Base-by-base conservation (phyloP, 2,888 invertebrate genomes). In the Acrobasis consociella region DNA sequence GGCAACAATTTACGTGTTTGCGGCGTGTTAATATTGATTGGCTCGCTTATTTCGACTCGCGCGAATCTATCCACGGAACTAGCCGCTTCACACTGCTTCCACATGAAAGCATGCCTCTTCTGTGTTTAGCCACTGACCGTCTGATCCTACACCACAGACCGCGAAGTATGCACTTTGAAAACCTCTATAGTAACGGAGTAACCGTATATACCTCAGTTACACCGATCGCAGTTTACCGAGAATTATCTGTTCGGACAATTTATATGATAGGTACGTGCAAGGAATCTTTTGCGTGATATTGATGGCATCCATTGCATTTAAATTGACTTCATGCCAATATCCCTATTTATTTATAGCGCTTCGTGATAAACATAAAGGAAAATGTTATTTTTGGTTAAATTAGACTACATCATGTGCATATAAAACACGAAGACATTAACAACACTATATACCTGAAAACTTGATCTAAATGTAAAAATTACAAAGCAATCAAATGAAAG, bases 1-100 rank as follows among this genome's bases (percentile, higher is more conserved):
- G 91, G 91, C 91, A 91, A 92, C 91, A 91, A 91, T 92, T 92
- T 91, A 91, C 92, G 91, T 91, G 92, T 91, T 92, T 91, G 92
- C 86, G 91, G 92, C 86, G 91, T 92, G 91, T 92, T 91, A 90
- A 91, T 92, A 92, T 92, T 92, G 92, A 92, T 92, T 91, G 91
- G 91, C 89, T 89, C 88, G 91, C 91, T 91, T 92, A 92, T 91
- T 92, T 90, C 87, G 88, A 88, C 90, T 88, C 85, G 85, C 84
- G 86, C 85, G 85, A 87, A 87, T 89, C 87, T 87, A 89, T 89
- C 83, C 82, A 80, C 83, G 78, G 82, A 86, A 87, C 85, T 85
- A 77, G 72, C 55, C 46, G 51, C 22, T 52, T 51, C 60, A 42
- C 49, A n/a, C 38, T 62, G 49, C 62, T 55, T 62, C 62, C 55